phyloP scores from a whole-genome alignment of 2,113 vertebrate species.

The Pogona vitticeps region DNA sequence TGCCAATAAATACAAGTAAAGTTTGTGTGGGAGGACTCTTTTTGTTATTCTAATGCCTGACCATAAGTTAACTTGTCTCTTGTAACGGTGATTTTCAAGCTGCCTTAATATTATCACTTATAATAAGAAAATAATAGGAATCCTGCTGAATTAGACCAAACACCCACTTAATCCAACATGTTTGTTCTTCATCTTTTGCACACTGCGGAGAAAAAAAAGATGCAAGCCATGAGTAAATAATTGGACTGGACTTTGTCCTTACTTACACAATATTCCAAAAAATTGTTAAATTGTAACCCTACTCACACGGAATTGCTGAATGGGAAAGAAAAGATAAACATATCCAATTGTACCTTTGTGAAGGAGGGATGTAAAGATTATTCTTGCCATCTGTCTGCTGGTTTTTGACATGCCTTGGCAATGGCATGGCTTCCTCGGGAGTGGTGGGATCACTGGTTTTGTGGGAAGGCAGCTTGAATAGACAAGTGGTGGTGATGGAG shows the following conservation, averaged over 20 bases:
- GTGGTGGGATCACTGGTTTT: background rate
- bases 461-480: background rate
- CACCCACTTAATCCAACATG: background rate
- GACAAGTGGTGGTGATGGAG: background rate
- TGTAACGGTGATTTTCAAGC: background rate
- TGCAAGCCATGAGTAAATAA: slow-evolving; percentile 39
- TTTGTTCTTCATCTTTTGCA: slow-evolving; percentile 49
- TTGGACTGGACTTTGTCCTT: slow-evolving; percentile 14
- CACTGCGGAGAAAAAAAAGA: slow-evolving; percentile 5
- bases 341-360: background rate
- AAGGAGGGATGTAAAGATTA: background rate
- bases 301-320: background rate
- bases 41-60: background rate
- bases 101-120: background rate
- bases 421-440: background rate
- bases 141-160: background rate
- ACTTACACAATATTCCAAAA: background rate
- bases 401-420: background rate
- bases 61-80: background rate
- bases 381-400: background rate
- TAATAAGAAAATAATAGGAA: too few species aligned
- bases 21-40: background rate
- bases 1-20: background rate
- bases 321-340: background rate
- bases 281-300: background rate